Percentiles rank a stretch among this genome's conserved stretches.
Conservation (phyloP, 2,888 invertebrate genomes). For the Mycalesis mineus region DNA sequence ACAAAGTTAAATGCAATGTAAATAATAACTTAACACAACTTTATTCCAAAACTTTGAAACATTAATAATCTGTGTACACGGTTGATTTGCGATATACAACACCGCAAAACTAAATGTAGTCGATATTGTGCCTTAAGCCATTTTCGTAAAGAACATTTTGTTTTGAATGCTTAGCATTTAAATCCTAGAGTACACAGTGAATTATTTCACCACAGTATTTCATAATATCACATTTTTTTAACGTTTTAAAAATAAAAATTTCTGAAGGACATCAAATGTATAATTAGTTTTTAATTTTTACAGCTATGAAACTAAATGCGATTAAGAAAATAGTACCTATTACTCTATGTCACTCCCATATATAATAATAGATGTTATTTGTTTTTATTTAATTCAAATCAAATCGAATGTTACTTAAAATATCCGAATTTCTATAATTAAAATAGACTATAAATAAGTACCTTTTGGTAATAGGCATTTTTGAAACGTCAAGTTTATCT, state of each 20-base stretch:
- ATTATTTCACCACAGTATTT: neutral
- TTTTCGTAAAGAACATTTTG: neutral
- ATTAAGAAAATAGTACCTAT: too few relatives aligned
- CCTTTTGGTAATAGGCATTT: too few relatives aligned
- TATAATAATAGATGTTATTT: too few relatives aligned
- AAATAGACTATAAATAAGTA: too few relatives aligned
- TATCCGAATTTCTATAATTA: too few relatives aligned
- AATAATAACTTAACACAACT: slow-evolving; percentile 14
- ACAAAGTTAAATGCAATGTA: slow-evolving; percentile 2
- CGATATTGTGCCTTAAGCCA: neutral
- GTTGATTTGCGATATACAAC: slow-evolving; percentile 13
- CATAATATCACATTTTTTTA: neutral
- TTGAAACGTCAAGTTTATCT: too few relatives aligned
- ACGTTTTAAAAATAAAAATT: neutral
- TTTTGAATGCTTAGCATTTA: neutral
- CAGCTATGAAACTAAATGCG: too few relatives aligned
- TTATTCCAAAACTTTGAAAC: slow-evolving; percentile 20
- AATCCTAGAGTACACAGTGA: neutral
- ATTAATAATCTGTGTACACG: slow-evolving; percentile 25
- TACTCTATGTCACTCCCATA: too few relatives aligned
- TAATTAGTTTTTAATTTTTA: too few relatives aligned
- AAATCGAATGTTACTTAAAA: too few relatives aligned
- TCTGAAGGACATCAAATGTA: too few relatives aligned
- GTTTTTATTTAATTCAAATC: too few relatives aligned
- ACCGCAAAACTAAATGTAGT: neutral